A percentile compares a stretch with the other conserved stretches of the same genome.
phyloP scores from a whole-genome alignment of 2,797 vertebrate genomes.

The Falco concolor region DNA sequence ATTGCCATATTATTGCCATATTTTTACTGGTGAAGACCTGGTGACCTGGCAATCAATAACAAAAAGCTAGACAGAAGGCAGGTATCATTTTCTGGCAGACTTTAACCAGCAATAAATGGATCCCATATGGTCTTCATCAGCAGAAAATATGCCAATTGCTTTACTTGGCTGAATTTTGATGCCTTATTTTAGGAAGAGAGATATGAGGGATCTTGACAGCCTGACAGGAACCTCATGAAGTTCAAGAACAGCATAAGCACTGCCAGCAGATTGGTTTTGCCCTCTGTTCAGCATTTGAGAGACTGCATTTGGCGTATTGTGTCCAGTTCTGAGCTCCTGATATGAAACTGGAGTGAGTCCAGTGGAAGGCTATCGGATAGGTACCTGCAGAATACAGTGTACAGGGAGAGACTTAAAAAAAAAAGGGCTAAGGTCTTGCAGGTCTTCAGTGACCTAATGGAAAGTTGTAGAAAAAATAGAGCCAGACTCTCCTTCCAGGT shows the following conservation, averaged over 20 bases:
- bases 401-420: background rate
- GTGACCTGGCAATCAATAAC: background rate
- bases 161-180: conserved; percentile 20
- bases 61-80: conserved; percentile 19
- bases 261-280: background rate
- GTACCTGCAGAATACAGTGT: background rate
- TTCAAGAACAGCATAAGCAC: background rate
- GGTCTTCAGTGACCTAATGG: background rate
- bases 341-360: background rate
- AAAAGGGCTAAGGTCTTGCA: background rate
- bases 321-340: background rate
- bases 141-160: conserved; percentile 36
- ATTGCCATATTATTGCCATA: background rate
- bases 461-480: background rate
- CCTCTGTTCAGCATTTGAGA: background rate
- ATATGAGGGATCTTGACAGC: conserved; percentile 21
- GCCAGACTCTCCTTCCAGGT: background rate
- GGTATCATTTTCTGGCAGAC: conserved; percentile 21
- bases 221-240: background rate
- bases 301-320: background rate
- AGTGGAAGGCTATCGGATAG: background rate
- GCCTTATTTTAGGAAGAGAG: conserved; percentile 11
- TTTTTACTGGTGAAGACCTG: background rate
- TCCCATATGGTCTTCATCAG: conserved; percentile 24
- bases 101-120: background rate